Conservation (phyloP, 1,140 invertebrate species). For the Lepeophtheirus salmonis region DNA sequence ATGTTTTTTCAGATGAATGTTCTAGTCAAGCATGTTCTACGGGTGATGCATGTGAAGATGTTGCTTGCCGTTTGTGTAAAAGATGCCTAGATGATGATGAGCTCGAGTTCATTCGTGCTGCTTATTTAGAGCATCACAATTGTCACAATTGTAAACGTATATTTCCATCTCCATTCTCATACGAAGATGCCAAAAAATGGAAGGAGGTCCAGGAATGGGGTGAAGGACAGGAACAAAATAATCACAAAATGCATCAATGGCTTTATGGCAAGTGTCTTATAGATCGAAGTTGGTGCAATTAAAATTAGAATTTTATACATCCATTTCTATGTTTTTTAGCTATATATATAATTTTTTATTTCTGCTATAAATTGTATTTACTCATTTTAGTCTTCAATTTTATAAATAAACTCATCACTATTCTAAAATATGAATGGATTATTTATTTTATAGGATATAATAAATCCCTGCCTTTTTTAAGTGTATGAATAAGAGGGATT, state of each 20-base stretch:
- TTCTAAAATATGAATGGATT: too few species aligned
- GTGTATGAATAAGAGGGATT: too few species aligned
- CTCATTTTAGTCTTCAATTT: too few species aligned
- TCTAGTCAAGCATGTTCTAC: slow-evolving; percentile 35
- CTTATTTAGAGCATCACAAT: slow-evolving; percentile 57
- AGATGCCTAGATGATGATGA: slow-evolving; percentile 47
- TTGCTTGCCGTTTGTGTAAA: slow-evolving; percentile 57
- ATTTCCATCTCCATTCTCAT: slow-evolving; percentile 42
- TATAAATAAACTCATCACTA: too few species aligned
- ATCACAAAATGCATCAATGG: slow-evolving; percentile 52
- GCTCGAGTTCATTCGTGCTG: slow-evolving; percentile 37
- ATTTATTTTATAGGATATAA: too few species aligned
- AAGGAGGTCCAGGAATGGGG: slow-evolving; percentile 30
- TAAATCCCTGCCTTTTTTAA: too few species aligned
- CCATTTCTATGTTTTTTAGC: too few species aligned
- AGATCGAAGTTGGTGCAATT: slow-evolving; percentile 46
- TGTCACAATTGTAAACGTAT: slow-evolving; percentile 55
- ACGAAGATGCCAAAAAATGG: slow-evolving; percentile 26
- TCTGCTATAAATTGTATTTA: too few species aligned
- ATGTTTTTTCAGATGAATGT: slow-evolving; percentile 52
- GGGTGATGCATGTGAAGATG: slow-evolving; percentile 42
- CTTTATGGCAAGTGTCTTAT: slow-evolving; percentile 58
- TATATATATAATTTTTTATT: too few species aligned
- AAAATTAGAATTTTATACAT: too few species aligned
- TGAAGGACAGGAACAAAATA: slow-evolving; percentile 24